phyloP scores from a whole-genome alignment of 2,113 vertebrate species.

The Thryonomys swinderianus region DNA sequence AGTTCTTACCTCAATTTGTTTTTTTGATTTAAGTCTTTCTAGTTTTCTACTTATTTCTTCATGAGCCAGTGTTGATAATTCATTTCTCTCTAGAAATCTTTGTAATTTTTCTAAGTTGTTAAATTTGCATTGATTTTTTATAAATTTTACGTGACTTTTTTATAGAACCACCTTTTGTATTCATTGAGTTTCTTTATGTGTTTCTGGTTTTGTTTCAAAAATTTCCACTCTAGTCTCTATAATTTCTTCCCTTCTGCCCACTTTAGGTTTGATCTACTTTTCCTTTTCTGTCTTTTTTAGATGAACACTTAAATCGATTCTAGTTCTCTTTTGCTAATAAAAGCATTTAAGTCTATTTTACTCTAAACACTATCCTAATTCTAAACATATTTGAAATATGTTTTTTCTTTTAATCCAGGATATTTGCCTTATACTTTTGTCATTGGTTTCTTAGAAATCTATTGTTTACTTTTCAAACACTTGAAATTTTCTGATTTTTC shows the following conservation, averaged over 20 bases:
- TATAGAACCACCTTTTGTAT: neutral
- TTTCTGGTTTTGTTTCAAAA: neutral
- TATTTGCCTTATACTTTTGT: conserved; percentile 14
- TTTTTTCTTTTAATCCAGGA: conserved; percentile 22
- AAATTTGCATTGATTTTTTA: conserved; percentile 34
- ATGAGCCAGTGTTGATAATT: conserved; percentile 1
- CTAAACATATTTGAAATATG: conserved; percentile 37
- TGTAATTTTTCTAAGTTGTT: neutral
- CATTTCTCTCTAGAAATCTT: conserved; percentile 21
- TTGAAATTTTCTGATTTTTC: neutral
- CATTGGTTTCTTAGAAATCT: neutral
- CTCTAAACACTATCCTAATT: neutral
- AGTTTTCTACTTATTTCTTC: neutral
- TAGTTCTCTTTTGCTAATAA: conserved; percentile 21
- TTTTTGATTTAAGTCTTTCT: neutral
- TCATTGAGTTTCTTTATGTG: neutral
- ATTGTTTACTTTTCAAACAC: neutral
- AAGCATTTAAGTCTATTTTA: conserved; percentile 44
- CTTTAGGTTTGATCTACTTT: conserved; percentile 10
- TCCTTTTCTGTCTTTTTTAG: neutral
- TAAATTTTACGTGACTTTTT: neutral
- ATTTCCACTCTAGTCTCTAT: neutral
- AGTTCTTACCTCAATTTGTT: conserved; percentile 26
- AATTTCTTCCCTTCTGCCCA: neutral
- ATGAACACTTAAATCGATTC: neutral